Evolutionary conservation across 2,888 invertebrate species (phyloP).

Genomic region (Invenusta paracnida): DNA sequence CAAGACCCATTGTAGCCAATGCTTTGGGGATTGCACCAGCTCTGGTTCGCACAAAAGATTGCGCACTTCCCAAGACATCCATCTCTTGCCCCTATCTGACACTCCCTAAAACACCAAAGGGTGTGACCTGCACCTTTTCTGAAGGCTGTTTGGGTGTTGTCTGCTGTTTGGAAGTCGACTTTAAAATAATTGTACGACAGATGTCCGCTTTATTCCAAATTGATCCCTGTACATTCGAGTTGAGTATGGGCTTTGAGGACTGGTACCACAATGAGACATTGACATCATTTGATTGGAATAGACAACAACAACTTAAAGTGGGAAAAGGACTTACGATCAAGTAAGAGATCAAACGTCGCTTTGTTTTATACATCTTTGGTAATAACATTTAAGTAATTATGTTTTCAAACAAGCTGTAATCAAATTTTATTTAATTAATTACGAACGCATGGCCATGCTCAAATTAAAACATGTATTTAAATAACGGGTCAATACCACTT

Average conservation of each 20-base stretch:
- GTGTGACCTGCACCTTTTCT: slow-evolving; percentile 8
- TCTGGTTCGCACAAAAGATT: background rate
- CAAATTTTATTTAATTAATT: no score
- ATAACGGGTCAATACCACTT: no score
- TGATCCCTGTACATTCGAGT: slow-evolving; percentile 22
- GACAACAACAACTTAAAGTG: background rate
- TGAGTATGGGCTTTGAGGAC: slow-evolving; percentile 19
- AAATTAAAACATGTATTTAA: no score
- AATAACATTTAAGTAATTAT: no score
- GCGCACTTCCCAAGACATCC: background rate
- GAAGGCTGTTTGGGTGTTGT: slow-evolving; percentile 34
- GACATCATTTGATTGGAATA: slow-evolving; percentile 15
- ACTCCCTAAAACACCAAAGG: background rate
- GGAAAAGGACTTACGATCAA: background rate
- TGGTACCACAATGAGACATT: slow-evolving; percentile 6
- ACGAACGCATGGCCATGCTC: no score
- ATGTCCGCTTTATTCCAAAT: background rate
- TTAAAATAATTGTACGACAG: background rate
- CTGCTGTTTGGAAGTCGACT: slow-evolving; percentile 5
- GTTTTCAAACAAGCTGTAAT: no score
- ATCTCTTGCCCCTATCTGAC: background rate
- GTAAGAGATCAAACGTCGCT: no score
- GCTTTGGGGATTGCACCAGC: background rate
- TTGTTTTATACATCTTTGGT: no score
- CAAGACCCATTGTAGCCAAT: background rate